A percentile compares a stretch with the other conserved stretches of the same genome.
These are phyloP conservation scores for Tenthredo distinguenda DNA, from an alignment of 2,888 invertebrate genomes.

Conservation along the genomic window DNA sequence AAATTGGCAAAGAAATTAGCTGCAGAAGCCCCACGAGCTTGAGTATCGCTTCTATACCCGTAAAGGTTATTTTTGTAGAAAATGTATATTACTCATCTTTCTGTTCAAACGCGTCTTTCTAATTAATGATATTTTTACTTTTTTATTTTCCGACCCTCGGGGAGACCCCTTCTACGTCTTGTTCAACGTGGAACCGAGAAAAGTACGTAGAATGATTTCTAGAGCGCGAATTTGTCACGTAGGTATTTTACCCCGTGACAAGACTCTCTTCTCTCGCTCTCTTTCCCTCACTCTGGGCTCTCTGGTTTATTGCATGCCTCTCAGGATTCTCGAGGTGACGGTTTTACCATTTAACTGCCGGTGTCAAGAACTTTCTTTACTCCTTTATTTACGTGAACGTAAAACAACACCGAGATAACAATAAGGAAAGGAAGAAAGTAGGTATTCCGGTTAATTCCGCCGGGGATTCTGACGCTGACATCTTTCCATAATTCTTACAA, in stretches of 20 bases:
- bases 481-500: constrained; percentile 10
- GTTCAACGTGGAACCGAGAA: background rate
- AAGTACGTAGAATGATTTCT: background rate
- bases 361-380: background rate
- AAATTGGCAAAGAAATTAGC: constrained; percentile 2
- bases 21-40: background rate
- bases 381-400: background rate
- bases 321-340: constrained; percentile 35
- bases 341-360: constrained; percentile 40
- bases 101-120: background rate
- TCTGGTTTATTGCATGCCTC: constrained; percentile 39
- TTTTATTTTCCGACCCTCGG: background rate
- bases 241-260: constrained; percentile 11
- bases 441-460: constrained; percentile 6
- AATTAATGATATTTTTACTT: background rate
- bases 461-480: background rate
- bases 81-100: background rate
- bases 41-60: background rate
- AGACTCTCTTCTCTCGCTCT: background rate
- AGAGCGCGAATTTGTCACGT: background rate
- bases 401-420: constrained; percentile 18
- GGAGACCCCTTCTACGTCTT: background rate
- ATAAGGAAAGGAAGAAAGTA: background rate
- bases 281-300: background rate
- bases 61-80: background rate